Conservation (phyloP, 2,888 invertebrate genomes). For the Myopa tessellatipennis region DNA sequence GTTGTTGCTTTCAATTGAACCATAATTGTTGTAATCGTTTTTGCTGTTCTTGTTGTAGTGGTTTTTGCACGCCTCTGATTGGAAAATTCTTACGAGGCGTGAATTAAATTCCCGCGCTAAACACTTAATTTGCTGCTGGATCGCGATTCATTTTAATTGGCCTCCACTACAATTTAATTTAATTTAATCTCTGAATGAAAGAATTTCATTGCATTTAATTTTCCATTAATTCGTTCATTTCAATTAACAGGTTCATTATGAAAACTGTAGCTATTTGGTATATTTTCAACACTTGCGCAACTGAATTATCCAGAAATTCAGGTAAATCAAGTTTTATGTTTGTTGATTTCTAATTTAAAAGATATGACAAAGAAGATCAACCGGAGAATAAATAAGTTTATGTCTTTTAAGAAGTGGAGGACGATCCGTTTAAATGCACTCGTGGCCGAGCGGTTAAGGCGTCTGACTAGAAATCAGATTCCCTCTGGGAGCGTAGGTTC, state of each 20-base stretch:
- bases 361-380: too few relatives aligned
- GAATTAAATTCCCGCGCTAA: conserved; percentile 34
- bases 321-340: too few relatives aligned
- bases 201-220: not conserved
- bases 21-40: not conserved
- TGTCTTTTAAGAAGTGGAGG: too few relatives aligned
- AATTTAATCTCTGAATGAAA: not conserved
- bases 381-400: too few relatives aligned
- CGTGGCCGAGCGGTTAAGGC: conserved; percentile 69
- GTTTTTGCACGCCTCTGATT: not conserved
- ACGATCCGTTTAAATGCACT: conserved; percentile 54
- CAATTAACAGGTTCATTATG: not conserved
- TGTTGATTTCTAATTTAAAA: too few relatives aligned
- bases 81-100: conserved; percentile 34
- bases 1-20: not conserved
- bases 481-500: conserved; percentile 69
- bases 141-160: not conserved
- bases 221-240: not conserved
- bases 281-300: too few relatives aligned
- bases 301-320: too few relatives aligned
- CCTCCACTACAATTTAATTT: not conserved
- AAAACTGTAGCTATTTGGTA: not conserved
- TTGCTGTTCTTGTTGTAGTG: not conserved
- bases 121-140: conserved; percentile 21
- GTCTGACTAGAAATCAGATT: conserved; percentile 69